phyloP scores from a whole-genome alignment of 2,797 vertebrate species.

The Clarias laeviceps region DNA sequence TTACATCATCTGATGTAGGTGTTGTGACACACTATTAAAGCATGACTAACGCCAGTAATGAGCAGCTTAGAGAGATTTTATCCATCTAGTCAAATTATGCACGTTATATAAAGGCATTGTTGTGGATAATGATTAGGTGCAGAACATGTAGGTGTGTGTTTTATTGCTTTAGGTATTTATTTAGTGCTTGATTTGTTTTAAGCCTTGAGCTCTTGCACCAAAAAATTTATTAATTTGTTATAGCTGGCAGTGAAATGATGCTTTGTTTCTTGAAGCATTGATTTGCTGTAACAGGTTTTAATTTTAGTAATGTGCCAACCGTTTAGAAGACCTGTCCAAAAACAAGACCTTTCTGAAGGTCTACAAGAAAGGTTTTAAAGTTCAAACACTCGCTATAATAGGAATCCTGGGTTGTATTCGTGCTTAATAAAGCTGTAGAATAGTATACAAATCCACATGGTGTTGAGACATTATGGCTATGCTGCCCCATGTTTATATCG shows the following conservation, averaged over 20 bases:
- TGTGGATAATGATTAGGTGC: slow-evolving; percentile 2
- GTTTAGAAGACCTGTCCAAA: not conserved
- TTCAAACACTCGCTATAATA: not conserved
- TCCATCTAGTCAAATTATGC: not conserved
- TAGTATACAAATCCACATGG: not conserved
- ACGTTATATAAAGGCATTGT: not conserved
- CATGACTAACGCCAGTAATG: slow-evolving; percentile 3
- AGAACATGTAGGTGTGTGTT: not conserved
- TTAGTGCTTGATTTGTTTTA: not conserved
- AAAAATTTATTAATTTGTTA: not conserved
- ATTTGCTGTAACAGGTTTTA: not conserved
- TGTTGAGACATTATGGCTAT: not conserved
- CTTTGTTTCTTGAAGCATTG: not conserved
- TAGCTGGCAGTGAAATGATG: not conserved
- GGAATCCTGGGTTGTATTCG: not conserved
- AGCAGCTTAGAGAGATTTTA: not conserved
- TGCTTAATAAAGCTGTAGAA: not conserved
- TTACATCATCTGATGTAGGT: not conserved
- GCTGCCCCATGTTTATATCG: not conserved
- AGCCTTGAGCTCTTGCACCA: not conserved
- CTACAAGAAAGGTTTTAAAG: not conserved
- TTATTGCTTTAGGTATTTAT: not conserved
- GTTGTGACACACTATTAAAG: not conserved
- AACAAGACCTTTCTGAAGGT: not conserved
- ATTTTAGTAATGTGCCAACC: too few relatives aligned